Base-by-base conservation (phyloP, 2,113 vertebrate genomes). In the Deroptyus accipitrinus region DNA sequence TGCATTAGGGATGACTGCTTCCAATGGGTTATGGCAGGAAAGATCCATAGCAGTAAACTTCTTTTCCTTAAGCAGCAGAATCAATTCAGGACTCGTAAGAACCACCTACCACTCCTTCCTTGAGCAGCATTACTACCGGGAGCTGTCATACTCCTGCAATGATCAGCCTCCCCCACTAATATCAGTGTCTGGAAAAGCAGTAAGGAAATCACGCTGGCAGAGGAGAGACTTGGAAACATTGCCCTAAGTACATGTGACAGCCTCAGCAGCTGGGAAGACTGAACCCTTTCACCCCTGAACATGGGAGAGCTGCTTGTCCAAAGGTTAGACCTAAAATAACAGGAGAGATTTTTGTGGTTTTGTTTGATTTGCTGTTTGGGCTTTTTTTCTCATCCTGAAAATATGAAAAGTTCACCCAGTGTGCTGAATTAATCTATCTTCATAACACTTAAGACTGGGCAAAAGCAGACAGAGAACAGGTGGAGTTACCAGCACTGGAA, bases 391-490 rank as follows among this genome's bases (percentile, higher is more conserved):
- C 57, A 90, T 41, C 14, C 44, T 61, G n/a, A 86, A 94, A 89
- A 87, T 16, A 31, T 0, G n/a, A 5, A 33, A 73, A 54, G 11
- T 49, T 78, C 5, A 5, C 17, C 10, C 1, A 5, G 25, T 5
- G 2, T 28, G 15, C 35, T 49, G 15, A 82, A 79, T 87, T 84
- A n/a, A 72, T 25, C 24, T 30, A 4, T 41, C 11, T 23, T 81
- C 4, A 0, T 13, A 62, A 81, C 13, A 83, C 9, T n/a, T 41
- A 16, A 42, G 37, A 39, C 7, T 37, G 5, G 0, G 0, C 23
- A 91, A 80, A 80, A 80, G 11, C 67, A 77, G 41, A 5, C 24
- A 62, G 22, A 27, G 10, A 88, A 73, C 33, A 67, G 35, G 64
- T 68, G 35, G 27, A 70, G 77, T 86, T 93, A 93, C 51, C 35